Percentiles rank a stretch among this genome's conserved stretches.
Conservation (phyloP, 2,113 vertebrate genomes). For the Dendropsophus ebraccatus region DNA sequence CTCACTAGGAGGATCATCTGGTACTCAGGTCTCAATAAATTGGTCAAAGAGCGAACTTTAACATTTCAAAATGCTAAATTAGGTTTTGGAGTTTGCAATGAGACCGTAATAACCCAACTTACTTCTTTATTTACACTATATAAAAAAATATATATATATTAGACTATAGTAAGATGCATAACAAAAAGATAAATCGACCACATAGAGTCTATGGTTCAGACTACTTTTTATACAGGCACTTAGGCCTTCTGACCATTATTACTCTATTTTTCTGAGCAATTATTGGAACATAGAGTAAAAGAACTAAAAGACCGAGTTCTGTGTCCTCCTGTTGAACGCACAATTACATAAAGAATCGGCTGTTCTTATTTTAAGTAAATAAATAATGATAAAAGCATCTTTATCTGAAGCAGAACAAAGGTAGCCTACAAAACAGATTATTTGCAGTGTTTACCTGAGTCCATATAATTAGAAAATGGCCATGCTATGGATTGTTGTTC, state of each 20-base stretch:
- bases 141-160: background rate
- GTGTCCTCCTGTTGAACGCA: background rate
- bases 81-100: background rate
- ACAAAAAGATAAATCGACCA: background rate
- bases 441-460: background rate
- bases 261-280: background rate
- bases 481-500: background rate
- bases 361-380: background rate
- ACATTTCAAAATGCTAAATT: no score
- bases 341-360: background rate
- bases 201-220: background rate
- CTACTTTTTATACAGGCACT: background rate
- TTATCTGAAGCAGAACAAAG: background rate
- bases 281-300: background rate
- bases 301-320: background rate
- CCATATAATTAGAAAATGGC: constrained; percentile 4
- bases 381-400: constrained; percentile 18
- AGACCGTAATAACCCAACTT: background rate
- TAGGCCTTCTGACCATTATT: background rate
- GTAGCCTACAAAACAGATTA: background rate
- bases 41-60: no score
- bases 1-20: no score
- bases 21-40: no score
- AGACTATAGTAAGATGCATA: background rate
- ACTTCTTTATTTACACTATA: background rate